phyloP scores from a whole-genome alignment of 2,113 vertebrate species.

The Turdus rufiventris region DNA sequence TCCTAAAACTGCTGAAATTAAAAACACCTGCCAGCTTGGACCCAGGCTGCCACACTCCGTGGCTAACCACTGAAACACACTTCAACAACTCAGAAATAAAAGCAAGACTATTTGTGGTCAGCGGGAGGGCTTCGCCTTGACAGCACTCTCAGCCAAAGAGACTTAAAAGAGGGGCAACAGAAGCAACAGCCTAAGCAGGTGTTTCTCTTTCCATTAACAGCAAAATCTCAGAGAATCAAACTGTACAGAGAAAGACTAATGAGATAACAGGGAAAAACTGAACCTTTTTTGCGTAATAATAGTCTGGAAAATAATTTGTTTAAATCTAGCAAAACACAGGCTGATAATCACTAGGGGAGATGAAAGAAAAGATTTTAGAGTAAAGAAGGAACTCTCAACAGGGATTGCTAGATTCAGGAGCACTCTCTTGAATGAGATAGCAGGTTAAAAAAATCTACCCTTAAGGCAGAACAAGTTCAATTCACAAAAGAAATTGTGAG shows the following conservation, averaged over 20 bases:
- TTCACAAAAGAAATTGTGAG: neutral
- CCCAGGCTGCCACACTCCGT: neutral
- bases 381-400: neutral
- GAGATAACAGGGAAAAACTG: neutral
- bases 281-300: neutral
- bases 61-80: neutral
- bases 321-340: neutral
- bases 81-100: neutral
- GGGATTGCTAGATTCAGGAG: neutral
- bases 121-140: neutral
- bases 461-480: neutral
- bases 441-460: neutral
- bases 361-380: neutral
- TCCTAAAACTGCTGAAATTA: neutral
- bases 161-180: neutral
- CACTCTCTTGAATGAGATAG: neutral
- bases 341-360: neutral
- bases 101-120: neutral
- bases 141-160: neutral
- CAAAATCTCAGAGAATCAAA: neutral
- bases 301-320: neutral
- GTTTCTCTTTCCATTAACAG: neutral
- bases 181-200: neutral
- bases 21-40: neutral
- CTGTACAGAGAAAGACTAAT: neutral